These are phyloP conservation scores for Vulpes vulpes DNA, from an alignment of 2,113 vertebrate genomes.

Conservation along the genomic window DNA sequence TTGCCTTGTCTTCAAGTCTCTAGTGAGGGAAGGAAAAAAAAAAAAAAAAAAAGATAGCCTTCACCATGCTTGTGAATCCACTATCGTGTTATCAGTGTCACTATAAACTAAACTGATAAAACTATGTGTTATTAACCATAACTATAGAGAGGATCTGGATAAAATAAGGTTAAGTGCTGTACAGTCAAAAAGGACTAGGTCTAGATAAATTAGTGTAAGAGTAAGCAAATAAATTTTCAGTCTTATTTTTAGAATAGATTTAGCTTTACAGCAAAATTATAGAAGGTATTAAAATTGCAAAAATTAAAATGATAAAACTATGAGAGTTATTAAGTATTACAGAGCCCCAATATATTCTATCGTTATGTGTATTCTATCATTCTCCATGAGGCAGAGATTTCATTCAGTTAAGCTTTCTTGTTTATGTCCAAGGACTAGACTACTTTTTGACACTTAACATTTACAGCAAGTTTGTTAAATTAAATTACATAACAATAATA, in stretches of 20 bases:
- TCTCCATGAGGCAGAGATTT: neutral
- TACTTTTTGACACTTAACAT: neutral
- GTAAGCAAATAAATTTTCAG: neutral
- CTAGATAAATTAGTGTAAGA: neutral
- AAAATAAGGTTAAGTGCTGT: neutral
- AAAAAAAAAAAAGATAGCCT: slow-evolving; percentile 69
- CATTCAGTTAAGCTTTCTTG: neutral
- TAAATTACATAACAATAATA: neutral
- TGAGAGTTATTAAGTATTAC: neutral
- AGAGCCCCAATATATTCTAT: neutral
- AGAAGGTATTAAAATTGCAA: neutral
- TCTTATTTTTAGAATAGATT: slow-evolving; percentile 40
- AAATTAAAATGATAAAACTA: neutral
- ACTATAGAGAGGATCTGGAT: neutral
- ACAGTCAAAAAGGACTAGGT: neutral
- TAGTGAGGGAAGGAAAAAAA: slow-evolving; percentile 58
- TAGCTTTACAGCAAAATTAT: neutral
- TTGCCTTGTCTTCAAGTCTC: slow-evolving; percentile 73
- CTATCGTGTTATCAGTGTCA: slow-evolving; percentile 65
- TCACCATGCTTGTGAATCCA: slow-evolving; percentile 63
- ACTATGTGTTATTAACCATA: neutral
- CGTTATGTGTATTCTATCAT: neutral
- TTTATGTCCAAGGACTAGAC: neutral
- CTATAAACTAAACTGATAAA: slow-evolving; percentile 70
- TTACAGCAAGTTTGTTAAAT: neutral